These are phyloP conservation scores for Fregata magnificens DNA, from an alignment of 2,113 vertebrate species.

Conservation along the genomic window DNA sequence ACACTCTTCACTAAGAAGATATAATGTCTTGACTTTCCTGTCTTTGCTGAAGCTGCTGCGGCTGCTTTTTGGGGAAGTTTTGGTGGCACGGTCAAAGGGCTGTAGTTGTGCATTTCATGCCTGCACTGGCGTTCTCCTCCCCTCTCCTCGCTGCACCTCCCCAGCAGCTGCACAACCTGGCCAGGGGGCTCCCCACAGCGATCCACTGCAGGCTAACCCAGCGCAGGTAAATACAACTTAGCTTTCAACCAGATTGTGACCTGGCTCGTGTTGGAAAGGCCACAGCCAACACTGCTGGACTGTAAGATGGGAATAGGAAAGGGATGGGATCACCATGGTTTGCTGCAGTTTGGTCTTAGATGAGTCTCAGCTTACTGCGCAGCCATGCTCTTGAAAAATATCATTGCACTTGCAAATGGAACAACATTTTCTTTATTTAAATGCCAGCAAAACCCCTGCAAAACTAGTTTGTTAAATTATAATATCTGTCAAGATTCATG, in stretches of 20 bases:
- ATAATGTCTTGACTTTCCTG: background rate
- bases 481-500: background rate
- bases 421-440: background rate
- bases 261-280: background rate
- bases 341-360: background rate
- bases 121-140: background rate
- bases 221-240: background rate
- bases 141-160: rapidly evolving
- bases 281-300: background rate
- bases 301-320: background rate
- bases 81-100: background rate
- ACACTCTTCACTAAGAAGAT: background rate
- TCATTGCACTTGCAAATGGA: background rate
- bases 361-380: background rate
- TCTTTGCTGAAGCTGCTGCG: background rate
- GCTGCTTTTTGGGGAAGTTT: background rate
- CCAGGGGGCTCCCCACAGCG: background rate
- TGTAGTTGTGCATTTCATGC: background rate
- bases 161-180: background rate
- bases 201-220: background rate
- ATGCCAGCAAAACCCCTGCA: background rate
- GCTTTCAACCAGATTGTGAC: background rate
- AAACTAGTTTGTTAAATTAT: background rate
- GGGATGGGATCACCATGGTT: background rate
- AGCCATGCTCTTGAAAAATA: background rate